Evolutionary conservation across 2,113 vertebrate genomes (phyloP).

Genomic region (Cricetomys ansorgei): DNA sequence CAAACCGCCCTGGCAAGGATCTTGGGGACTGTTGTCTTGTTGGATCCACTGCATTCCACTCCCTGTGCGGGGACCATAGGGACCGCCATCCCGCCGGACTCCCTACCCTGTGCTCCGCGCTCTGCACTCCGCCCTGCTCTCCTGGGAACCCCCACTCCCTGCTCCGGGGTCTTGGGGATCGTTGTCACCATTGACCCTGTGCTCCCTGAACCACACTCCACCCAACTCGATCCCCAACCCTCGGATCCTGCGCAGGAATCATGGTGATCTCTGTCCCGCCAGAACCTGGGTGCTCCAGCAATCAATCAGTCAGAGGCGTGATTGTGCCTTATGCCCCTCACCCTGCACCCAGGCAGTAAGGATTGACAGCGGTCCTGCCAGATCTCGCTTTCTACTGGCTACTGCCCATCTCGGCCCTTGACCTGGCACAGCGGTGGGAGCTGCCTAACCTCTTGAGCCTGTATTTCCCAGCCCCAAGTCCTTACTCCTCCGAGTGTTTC

Average conservation of each 20-base stretch:
- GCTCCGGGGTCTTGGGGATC: not conserved
- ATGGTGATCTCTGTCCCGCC: not conserved
- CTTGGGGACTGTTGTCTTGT: not conserved
- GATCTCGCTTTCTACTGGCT: not conserved
- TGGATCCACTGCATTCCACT: not conserved
- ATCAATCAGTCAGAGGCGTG: not conserved
- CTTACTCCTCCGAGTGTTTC: not conserved
- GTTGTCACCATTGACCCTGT: not conserved
- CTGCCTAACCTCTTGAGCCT: not conserved
- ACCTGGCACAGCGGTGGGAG: not conserved
- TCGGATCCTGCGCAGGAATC: not conserved
- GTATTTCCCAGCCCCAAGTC: not conserved
- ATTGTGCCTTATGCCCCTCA: not conserved
- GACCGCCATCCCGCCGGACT: not conserved
- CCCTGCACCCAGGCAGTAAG: not conserved
- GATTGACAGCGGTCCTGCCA: not conserved
- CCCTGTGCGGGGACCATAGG: not conserved
- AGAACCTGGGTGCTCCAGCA: not conserved
- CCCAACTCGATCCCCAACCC: not conserved
- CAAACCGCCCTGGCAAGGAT: not conserved
- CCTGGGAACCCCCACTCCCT: not conserved
- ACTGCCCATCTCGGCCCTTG: not conserved
- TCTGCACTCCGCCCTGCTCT: not conserved
- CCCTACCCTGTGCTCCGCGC: not conserved
- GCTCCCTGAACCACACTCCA: not conserved